Evolutionary conservation across 2,113 vertebrate species (phyloP).

Genomic region (Sebastes fasciatus): DNA sequence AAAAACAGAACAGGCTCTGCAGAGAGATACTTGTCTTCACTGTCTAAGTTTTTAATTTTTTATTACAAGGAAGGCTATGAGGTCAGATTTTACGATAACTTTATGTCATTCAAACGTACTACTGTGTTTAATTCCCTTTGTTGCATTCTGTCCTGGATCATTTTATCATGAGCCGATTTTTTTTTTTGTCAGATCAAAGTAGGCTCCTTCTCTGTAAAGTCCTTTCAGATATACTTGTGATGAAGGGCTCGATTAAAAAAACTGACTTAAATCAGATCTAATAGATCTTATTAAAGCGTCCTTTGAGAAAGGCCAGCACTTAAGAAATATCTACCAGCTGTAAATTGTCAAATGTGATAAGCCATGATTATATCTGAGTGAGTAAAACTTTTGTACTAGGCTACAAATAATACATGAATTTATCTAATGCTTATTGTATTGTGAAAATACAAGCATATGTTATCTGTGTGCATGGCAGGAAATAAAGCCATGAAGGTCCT

Average conservation of each 20-base stretch:
- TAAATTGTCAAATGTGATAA: constrained; percentile 15
- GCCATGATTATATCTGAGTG: not conserved
- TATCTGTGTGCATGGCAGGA: not conserved
- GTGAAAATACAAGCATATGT: not conserved
- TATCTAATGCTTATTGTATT: not conserved
- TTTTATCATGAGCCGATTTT: not conserved
- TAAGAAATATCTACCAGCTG: constrained; percentile 4
- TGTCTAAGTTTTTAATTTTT: not conserved
- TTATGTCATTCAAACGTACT: not conserved
- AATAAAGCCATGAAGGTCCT: not conserved
- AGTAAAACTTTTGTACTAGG: not conserved
- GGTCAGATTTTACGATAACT: not conserved
- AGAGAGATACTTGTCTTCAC: constrained; percentile 7
- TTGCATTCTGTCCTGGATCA: constrained; percentile 7
- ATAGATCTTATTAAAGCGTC: constrained; percentile 5
- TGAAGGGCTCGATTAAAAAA: constrained; percentile 11
- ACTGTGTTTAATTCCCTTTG: constrained; percentile 11
- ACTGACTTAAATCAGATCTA: constrained; percentile 13
- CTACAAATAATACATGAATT: not conserved
- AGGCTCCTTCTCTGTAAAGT: constrained; percentile 1
- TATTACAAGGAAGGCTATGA: not conserved
- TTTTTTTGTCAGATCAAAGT: constrained; percentile 17
- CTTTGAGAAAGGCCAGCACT: not conserved
- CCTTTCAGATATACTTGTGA: not conserved
- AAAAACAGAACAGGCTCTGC: constrained; percentile 1